Evolutionary conservation across 2,888 invertebrate genomes (phyloP).

Genomic region (Phaonia tiefii): DNA sequence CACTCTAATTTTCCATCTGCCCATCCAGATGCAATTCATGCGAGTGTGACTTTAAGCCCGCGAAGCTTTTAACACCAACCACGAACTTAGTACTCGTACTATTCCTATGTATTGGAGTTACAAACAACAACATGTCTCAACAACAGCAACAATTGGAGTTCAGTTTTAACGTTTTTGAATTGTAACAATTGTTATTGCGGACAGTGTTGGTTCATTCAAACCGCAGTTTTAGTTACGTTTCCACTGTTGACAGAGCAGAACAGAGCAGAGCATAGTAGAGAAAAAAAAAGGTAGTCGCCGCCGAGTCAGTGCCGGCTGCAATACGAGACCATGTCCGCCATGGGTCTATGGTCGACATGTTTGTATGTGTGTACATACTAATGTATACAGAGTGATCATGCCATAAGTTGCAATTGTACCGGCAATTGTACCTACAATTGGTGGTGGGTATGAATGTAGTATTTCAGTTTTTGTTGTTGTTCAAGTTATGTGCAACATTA

Average conservation of each 20-base stretch:
- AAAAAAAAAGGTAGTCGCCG: too few relatives aligned
- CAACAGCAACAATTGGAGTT: not conserved
- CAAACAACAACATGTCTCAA: not conserved
- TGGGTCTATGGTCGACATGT: constrained; percentile 20
- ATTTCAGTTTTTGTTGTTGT: too few relatives aligned
- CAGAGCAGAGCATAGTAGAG: not conserved
- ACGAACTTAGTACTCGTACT: too few relatives aligned
- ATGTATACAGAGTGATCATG: constrained; percentile 14
- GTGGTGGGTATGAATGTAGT: not conserved
- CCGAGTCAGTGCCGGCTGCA: not conserved
- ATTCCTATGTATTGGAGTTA: not conserved
- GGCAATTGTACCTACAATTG: not conserved
- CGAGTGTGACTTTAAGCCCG: constrained; percentile 24
- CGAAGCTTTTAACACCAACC: not conserved
- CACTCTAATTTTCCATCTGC: too few relatives aligned
- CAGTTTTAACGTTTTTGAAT: not conserved
- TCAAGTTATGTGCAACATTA: constrained; percentile 33
- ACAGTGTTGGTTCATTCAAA: not conserved
- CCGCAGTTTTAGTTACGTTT: constrained; percentile 5
- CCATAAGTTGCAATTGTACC: not conserved
- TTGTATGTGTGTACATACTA: not conserved
- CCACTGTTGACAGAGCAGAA: constrained; percentile 23
- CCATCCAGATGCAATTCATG: constrained; percentile 19
- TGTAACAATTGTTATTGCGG: constrained; percentile 9
- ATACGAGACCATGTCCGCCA: constrained; percentile 20